Evolutionary conservation across 2,888 invertebrate species (phyloP).

Genomic region (Caradrina clavipalpis): DNA sequence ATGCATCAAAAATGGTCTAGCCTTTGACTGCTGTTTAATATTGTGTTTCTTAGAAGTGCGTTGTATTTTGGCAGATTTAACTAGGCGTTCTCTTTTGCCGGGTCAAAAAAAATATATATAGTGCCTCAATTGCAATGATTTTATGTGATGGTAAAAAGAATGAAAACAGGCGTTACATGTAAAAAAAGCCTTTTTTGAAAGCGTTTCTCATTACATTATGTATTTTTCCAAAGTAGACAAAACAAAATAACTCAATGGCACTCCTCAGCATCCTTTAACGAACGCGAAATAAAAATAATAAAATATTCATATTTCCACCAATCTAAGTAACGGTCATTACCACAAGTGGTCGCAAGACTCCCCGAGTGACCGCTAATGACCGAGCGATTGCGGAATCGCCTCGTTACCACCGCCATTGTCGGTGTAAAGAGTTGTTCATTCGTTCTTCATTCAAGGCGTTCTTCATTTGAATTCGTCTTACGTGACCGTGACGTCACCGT

Average conservation of each 20-base stretch:
- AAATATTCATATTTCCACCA: conserved; percentile 39
- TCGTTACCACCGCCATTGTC: conserved; percentile 81
- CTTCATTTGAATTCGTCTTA: conserved; percentile 56
- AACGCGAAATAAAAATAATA: conserved; percentile 29
- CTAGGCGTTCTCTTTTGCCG: too few relatives aligned
- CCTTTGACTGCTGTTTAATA: too few relatives aligned
- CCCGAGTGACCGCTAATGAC: conserved; percentile 86
- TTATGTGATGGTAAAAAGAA: background rate
- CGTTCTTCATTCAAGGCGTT: conserved; percentile 56
- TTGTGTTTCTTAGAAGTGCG: too few relatives aligned
- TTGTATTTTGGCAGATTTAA: too few relatives aligned
- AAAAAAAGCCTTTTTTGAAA: background rate
- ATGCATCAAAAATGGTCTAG: too few relatives aligned
- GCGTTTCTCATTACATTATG: background rate
- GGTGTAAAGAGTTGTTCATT: conserved; percentile 73
- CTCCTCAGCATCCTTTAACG: conserved; percentile 35
- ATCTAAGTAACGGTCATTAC: conserved; percentile 62
- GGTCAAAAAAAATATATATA: too few relatives aligned
- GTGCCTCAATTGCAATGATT: background rate
- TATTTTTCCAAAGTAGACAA: background rate
- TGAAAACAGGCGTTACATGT: background rate
- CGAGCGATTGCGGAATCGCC: conserved; percentile 77
- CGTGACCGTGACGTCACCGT: conserved; percentile 67
- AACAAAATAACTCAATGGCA: conserved; percentile 27
- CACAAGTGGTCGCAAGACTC: conserved; percentile 68